phyloP scores from a whole-genome alignment of 2,888 invertebrate species.

The Sarcophaga subvicina region DNA sequence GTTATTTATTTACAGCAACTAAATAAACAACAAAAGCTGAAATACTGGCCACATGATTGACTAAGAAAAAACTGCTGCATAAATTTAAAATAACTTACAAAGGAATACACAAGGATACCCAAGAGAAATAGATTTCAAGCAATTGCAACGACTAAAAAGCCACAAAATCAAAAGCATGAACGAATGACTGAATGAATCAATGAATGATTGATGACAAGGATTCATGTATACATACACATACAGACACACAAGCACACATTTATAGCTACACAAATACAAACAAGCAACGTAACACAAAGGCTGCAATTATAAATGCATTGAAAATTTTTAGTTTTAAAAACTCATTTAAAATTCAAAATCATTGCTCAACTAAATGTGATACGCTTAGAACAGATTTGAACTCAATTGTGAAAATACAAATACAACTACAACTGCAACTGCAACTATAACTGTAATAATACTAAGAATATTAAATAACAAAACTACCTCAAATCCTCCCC shows the following conservation, averaged over 20 bases:
- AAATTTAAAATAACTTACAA: slow-evolving; percentile 1
- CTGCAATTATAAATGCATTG: neutral
- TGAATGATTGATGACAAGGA: neutral
- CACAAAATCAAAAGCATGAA: neutral
- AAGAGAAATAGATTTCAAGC: neutral
- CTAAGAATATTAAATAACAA: neutral
- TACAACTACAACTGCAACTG: too few species aligned
- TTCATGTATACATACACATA: too few species aligned
- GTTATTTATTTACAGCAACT: slow-evolving; percentile 2
- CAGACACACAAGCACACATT: too few species aligned
- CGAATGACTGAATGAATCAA: neutral
- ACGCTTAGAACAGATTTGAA: neutral
- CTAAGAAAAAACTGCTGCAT: neutral
- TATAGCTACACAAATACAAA: too few species aligned
- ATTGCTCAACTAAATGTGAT: neutral
- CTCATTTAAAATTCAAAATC: neutral
- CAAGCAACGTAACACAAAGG: neutral
- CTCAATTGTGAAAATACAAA: neutral
- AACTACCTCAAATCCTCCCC: slow-evolving; percentile 40
- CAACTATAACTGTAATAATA: too few species aligned
- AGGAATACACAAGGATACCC: neutral
- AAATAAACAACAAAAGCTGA: neutral
- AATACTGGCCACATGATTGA: neutral
- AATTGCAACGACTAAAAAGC: neutral
- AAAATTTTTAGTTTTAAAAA: neutral